These are phyloP conservation scores for Coremacera marginata DNA, from an alignment of 2,888 invertebrate genomes.

Conservation along the genomic window DNA sequence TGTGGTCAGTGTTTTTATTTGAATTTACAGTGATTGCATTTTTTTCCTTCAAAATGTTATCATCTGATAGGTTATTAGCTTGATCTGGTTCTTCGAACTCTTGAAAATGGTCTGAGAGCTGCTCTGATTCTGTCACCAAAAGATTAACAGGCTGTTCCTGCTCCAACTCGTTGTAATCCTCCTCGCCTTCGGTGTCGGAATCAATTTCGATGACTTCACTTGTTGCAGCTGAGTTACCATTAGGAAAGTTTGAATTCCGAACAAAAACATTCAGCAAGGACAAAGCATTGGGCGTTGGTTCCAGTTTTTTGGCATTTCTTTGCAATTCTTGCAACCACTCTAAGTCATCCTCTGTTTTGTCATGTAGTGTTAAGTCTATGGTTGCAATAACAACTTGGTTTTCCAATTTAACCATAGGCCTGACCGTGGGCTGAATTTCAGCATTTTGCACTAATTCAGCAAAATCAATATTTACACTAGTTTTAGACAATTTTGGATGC, in stretches of 20 bases:
- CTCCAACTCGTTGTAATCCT: not conserved
- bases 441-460: slow-evolving; percentile 24
- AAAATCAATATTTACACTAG: slow-evolving; percentile 21
- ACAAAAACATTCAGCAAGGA: not conserved
- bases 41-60: not conserved
- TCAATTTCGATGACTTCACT: slow-evolving; percentile 40
- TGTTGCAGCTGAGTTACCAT: not conserved
- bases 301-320: slow-evolving; percentile 17
- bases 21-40: not conserved
- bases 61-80: not conserved
- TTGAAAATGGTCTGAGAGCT: not conserved
- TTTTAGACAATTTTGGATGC: not conserved
- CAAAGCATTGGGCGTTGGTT: not conserved
- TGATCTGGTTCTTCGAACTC: not conserved
- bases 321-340: slow-evolving; percentile 30
- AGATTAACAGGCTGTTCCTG: not conserved
- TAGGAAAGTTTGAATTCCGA: not conserved
- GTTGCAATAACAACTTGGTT: slow-evolving; percentile 34
- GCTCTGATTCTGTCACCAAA: not conserved
- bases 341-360: slow-evolving; percentile 49
- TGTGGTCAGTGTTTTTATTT: not conserved
- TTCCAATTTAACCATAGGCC: slow-evolving; percentile 31
- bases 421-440: not conserved
- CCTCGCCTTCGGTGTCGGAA: slow-evolving; percentile 42
- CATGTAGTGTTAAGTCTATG: slow-evolving; percentile 35